Evolutionary conservation across 2,797 vertebrate genomes (phyloP), one percentile per base, ranked within the genome.

Genomic region (Nannoperca australis): DNA sequence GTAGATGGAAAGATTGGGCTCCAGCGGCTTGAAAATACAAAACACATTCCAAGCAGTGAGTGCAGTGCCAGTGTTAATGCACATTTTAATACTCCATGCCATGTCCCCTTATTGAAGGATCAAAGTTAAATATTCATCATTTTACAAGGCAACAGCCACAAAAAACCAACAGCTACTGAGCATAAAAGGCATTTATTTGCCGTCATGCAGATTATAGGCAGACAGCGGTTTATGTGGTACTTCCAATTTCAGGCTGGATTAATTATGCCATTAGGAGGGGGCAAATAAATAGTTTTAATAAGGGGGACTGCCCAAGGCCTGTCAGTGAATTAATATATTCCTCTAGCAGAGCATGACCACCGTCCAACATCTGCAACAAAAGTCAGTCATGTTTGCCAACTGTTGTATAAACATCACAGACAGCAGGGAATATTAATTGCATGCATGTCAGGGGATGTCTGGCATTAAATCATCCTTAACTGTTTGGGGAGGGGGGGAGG

Each of bases 251-350:
- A 93, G 87, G 76, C 78, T 86, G 82, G 91, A 92, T 93, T 92
- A 92, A 93, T 94, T 90, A 91, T 85, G 77, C 79, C 84, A 89
- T 91, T 91, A 89, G 79, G 76, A 74, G 65, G 78, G 77, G 80
- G 79, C 68, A 91, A 91, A 93, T 91, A 93, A 92, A 92, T 89
- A 80, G 77, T 84, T 90, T 88, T 89, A 93, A 92, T 94, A 91
- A 86, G 88, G 65, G 65, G 75, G 83, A 87, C 76, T 81, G 89
- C 90, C 89, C 74, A 75, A 68, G 73, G 84, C 84, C 84, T 87
- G 87, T 91, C 85, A 81, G 73, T 2, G 54, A 87, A 92, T 86
- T 76, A 90, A 93, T 92, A 86, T 79, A 80, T 92, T 90, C 73
- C 73, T 90, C 79, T 83, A 88, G 79, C 89, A 75, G 85, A 93